phyloP scores from a whole-genome alignment of 2,888 invertebrate species.

The Petrolisthes cinctipes region DNA sequence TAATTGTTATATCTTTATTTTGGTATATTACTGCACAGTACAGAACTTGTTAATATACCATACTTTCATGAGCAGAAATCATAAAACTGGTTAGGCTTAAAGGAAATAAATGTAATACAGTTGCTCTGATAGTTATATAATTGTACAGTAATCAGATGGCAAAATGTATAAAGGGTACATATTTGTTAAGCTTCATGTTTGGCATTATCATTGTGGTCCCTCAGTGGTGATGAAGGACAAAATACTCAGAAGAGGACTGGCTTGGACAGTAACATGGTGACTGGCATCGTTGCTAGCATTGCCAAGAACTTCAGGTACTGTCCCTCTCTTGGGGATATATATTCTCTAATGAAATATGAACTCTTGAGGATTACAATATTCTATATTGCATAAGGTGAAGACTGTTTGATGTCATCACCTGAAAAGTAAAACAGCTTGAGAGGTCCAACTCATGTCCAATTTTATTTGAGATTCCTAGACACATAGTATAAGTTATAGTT shows the following conservation, averaged over 20 bases:
- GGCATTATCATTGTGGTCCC: no score
- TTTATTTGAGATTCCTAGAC: not conserved
- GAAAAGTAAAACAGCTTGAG: not conserved
- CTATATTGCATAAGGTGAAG: not conserved
- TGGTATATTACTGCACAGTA: no score
- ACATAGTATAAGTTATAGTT: no score
- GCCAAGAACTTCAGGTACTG: constrained; percentile 56
- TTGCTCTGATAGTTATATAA: no score
- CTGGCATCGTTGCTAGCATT: constrained; percentile 54
- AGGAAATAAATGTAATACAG: not conserved
- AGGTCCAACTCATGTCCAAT: not conserved
- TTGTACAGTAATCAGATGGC: no score
- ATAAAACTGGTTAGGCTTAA: not conserved
- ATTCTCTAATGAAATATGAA: not conserved
- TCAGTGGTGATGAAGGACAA: constrained; percentile 47
- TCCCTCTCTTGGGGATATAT: not conserved
- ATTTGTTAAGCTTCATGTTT: no score
- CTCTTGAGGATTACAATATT: not conserved
- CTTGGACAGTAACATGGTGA: constrained; percentile 41
- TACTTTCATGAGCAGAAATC: not conserved
- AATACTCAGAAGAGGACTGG: constrained; percentile 50
- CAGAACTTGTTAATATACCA: no score
- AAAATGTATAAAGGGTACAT: no score
- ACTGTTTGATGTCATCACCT: not conserved
- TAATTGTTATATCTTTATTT: not conserved